These are phyloP conservation scores for Mormyrus proboscirostris DNA, from an alignment of 2,797 vertebrate species.

Conservation along the genomic window DNA sequence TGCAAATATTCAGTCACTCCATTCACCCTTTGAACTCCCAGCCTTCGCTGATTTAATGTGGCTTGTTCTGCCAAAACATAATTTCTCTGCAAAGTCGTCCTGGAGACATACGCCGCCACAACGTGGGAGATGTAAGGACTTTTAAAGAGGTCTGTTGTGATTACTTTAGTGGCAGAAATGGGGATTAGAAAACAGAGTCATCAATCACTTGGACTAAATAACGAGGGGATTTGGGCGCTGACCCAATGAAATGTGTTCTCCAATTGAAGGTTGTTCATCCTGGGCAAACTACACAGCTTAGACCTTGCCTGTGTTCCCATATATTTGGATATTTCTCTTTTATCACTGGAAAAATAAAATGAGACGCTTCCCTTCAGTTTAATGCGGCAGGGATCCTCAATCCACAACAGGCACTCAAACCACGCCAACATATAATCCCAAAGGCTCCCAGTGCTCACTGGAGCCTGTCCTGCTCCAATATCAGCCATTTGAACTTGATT, in stretches of 20 bases:
- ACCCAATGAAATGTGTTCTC: not conserved
- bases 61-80: not conserved
- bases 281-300: not conserved
- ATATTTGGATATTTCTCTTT: not conserved
- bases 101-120: not conserved
- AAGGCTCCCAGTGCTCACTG: not conserved
- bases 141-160: not conserved
- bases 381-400: not conserved
- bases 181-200: not conserved
- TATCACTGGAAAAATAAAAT: not conserved
- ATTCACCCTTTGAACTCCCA: not conserved
- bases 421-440: not conserved
- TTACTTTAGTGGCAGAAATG: not conserved
- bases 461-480: not conserved
- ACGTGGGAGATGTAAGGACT: not conserved
- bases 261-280: not conserved
- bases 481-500: not conserved
- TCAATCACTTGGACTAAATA: not conserved
- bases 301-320: not conserved
- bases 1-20: slow-evolving; percentile 5
- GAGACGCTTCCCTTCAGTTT: not conserved
- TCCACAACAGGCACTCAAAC: not conserved
- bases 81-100: not conserved
- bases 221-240: not conserved
- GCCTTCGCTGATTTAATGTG: not conserved